phyloP scores from a whole-genome alignment of 2,797 vertebrate genomes.

The Threskiornis aethiopicus region DNA sequence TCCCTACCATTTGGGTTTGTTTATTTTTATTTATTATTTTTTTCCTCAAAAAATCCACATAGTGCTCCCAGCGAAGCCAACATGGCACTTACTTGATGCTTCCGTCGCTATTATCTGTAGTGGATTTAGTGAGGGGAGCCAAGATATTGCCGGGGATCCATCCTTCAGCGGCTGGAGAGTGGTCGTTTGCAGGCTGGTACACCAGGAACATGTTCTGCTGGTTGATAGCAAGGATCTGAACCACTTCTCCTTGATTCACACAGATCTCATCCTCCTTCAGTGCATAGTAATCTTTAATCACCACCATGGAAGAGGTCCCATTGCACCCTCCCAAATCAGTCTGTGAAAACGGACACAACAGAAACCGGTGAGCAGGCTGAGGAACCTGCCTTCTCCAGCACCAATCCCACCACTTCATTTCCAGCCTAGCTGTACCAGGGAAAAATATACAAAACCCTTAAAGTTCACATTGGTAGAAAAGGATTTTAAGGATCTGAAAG shows the following conservation, averaged over 20 bases:
- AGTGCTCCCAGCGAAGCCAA: conserved; percentile 76
- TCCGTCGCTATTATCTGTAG: conserved; percentile 89
- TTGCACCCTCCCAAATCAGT: conserved; percentile 87
- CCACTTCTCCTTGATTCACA: conserved; percentile 91
- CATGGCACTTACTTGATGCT: conserved; percentile 98
- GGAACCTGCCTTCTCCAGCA: background rate
- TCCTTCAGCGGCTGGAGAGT: conserved; percentile 94
- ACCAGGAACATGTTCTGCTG: conserved; percentile 99
- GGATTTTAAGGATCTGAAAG: background rate
- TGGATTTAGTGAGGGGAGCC: conserved; percentile 85
- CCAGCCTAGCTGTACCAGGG: background rate
- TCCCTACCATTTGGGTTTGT: conserved; percentile 69
- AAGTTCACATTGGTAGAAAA: background rate
- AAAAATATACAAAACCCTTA: background rate
- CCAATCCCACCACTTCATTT: background rate
- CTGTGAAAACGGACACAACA: conserved; percentile 71
- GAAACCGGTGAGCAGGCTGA: background rate
- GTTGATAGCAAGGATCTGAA: conserved; percentile 94
- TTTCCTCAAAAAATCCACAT: conserved; percentile 76
- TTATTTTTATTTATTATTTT: conserved; percentile 44
- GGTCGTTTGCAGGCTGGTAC: conserved; percentile 89
- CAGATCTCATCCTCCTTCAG: conserved; percentile 98
- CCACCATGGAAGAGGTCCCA: conserved; percentile 90
- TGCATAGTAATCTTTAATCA: conserved; percentile 95
- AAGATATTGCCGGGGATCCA: conserved; percentile 94